These are phyloP conservation scores for Notarius lentiginosus DNA, from an alignment of 2,113 vertebrate species.

Conservation along the genomic window DNA sequence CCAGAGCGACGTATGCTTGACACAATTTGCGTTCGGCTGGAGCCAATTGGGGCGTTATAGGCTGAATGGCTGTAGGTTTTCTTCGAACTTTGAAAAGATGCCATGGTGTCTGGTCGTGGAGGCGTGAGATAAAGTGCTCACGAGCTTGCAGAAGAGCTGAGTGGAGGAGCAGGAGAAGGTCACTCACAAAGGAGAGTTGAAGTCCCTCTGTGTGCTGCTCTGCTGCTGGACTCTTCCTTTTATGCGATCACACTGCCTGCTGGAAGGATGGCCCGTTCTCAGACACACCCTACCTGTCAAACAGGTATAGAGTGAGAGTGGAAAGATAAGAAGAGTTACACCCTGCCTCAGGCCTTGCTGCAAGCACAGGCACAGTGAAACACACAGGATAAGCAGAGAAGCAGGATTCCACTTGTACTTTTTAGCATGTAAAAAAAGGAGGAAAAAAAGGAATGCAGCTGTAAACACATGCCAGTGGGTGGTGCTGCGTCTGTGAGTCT, in stretches of 20 bases:
- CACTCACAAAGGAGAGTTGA: conserved; percentile 72
- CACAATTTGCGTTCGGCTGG: conserved; percentile 10
- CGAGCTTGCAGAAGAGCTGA: conserved; percentile 34
- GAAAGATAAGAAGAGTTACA: conserved; percentile 65
- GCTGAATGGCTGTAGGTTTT: conserved; percentile 55
- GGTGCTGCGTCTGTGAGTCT: conserved; percentile 42
- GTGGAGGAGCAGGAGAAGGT: conserved; percentile 53
- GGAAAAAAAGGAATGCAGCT: conserved; percentile 27
- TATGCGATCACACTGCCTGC: conserved; percentile 50
- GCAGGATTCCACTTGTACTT: conserved; percentile 45
- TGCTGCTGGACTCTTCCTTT: conserved; percentile 53
- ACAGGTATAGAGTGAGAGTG: conserved; percentile 70
- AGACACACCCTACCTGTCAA: conserved; percentile 63
- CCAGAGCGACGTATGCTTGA: conserved; percentile 31
- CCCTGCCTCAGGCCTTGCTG: conserved; percentile 61
- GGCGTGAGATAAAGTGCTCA: conserved; percentile 5
- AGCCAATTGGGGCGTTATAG: not conserved
- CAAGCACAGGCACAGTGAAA: conserved; percentile 39
- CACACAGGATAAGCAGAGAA: conserved; percentile 25
- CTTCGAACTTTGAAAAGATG: conserved; percentile 39
- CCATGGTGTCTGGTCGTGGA: conserved; percentile 36
- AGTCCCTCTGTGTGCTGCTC: conserved; percentile 71
- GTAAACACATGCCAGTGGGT: conserved; percentile 44
- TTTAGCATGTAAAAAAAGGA: not conserved
- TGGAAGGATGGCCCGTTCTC: conserved; percentile 54